phyloP scores from a whole-genome alignment of 2,797 vertebrate species.

The Macropus fuliginosus region DNA sequence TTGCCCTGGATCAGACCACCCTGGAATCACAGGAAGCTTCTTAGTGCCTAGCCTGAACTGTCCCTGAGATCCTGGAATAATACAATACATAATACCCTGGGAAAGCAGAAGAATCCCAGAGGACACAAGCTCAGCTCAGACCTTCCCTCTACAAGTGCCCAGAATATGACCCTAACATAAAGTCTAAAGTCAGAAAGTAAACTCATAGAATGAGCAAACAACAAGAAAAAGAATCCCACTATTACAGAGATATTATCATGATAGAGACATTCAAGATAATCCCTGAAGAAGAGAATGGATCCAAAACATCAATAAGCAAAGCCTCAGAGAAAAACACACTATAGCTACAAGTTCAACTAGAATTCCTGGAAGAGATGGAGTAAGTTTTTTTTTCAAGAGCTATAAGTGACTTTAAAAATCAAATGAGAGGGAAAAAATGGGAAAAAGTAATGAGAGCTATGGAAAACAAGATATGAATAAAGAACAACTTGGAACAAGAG shows the following conservation, averaged over 20 bases:
- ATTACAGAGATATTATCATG: background rate
- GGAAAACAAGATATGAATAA: background rate
- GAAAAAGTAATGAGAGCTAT: background rate
- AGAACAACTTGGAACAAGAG: background rate
- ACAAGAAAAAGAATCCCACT: background rate
- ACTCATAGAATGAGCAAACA: background rate
- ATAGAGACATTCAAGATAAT: background rate
- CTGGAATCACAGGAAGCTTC: background rate
- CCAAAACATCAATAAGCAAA: background rate
- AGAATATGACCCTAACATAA: background rate
- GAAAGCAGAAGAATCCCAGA: background rate
- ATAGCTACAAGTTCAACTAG: background rate
- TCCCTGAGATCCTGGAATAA: background rate
- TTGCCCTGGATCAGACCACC: background rate
- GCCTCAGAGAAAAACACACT: background rate
- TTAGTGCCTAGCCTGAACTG: background rate
- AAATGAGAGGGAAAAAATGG: background rate
- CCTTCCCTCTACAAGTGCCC: background rate
- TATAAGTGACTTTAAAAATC: background rate
- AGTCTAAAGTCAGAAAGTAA: background rate
- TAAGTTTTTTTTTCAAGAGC: no score
- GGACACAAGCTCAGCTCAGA: background rate
- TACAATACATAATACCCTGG: background rate
- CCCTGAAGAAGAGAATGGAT: background rate
- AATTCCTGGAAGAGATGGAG: background rate